These are phyloP conservation scores for Anthrax anthrax DNA, from an alignment of 2,888 invertebrate genomes.

Conservation along the genomic window DNA sequence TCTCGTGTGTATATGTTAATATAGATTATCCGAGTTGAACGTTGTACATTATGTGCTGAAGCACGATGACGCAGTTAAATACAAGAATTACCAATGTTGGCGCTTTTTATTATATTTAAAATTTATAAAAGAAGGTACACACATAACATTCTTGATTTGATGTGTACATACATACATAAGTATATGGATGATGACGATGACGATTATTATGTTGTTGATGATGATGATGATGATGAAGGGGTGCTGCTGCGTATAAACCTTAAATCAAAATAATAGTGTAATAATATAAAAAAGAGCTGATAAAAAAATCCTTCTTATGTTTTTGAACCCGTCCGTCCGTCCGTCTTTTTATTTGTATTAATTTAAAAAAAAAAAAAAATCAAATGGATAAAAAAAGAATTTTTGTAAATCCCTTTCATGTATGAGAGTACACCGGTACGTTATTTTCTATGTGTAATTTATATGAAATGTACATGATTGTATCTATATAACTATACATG, in stretches of 20 bases:
- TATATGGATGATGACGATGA: background rate
- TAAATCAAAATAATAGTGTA: conserved; percentile 1
- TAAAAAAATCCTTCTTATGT: no score
- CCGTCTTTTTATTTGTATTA: no score
- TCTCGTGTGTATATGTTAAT: no score
- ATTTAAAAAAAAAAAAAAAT: conserved; percentile 2
- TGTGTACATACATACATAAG: background rate
- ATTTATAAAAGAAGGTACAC: background rate
- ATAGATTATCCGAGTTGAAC: no score
- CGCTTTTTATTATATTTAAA: no score
- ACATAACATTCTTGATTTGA: conserved; percentile 4
- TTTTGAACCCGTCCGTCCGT: background rate
- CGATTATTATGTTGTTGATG: background rate
- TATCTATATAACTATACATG: background rate
- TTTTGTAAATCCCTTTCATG: conserved; percentile 1
- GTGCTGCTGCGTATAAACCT: conserved; percentile 10
- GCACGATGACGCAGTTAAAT: conserved; percentile 9
- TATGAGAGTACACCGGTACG: background rate
- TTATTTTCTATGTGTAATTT: no score
- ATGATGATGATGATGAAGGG: conserved; percentile 9
- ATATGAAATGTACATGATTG: background rate
- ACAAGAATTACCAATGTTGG: conserved; percentile 7
- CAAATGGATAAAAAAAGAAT: no score
- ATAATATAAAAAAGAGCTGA: background rate
- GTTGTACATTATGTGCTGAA: conserved; percentile 3